Evolutionary conservation across 2,797 vertebrate genomes (phyloP).

Genomic region (Mormyrops boulengeri): DNA sequence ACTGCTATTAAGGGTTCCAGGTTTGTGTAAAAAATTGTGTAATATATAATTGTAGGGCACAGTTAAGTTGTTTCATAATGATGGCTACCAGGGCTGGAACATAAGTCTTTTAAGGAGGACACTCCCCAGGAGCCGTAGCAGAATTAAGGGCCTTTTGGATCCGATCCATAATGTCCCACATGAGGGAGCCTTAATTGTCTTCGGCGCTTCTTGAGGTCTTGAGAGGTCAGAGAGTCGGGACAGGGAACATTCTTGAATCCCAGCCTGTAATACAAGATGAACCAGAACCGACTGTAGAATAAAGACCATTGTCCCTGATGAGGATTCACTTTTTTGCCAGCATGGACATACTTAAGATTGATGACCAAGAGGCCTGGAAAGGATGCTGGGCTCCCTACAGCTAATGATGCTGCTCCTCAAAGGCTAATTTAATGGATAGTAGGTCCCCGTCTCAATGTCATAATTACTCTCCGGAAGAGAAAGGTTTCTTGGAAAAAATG

Average conservation of each 20-base stretch:
- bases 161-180: background rate
- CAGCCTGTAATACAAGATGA: background rate
- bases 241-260: background rate
- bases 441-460: background rate
- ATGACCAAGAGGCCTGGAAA: background rate
- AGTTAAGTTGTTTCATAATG: background rate
- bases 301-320: background rate
- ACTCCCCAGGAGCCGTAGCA: background rate
- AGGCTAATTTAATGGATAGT: background rate
- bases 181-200: background rate
- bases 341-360: background rate
- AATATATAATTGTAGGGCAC: background rate
- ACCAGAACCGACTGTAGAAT: background rate
- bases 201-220: background rate
- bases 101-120: background rate
- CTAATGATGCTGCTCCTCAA: background rate
- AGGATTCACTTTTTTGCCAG: background rate
- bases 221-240: background rate
- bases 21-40: background rate
- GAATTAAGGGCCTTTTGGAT: background rate
- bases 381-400: background rate
- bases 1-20: too few species aligned
- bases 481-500: background rate
- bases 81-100: background rate
- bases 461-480: background rate